These are phyloP conservation scores for Eurypyga helias DNA, from an alignment of 2,113 vertebrate species.

Conservation along the genomic window DNA sequence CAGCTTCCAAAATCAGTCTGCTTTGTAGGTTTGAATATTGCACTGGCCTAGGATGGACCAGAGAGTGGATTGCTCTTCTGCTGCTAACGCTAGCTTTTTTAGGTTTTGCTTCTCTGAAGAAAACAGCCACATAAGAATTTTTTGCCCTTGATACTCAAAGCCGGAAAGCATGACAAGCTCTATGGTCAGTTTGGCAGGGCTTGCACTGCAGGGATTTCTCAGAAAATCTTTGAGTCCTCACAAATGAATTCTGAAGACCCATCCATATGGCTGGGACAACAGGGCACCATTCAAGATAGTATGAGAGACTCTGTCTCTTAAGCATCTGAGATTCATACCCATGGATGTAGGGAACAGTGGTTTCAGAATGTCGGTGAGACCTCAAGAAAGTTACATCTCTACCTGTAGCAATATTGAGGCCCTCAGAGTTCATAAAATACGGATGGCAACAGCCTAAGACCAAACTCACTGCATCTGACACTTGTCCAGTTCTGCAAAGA, in stretches of 20 bases:
- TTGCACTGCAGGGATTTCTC: not conserved
- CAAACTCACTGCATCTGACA: fast-evolving
- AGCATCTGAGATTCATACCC: not conserved
- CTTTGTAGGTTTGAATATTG: not conserved
- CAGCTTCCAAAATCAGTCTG: not conserved
- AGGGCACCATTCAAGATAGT: not conserved
- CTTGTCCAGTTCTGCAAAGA: not conserved
- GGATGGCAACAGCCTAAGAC: fast-evolving
- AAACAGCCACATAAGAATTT: not conserved
- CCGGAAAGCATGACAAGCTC: not conserved
- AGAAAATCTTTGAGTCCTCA: not conserved
- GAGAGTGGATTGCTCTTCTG: not conserved
- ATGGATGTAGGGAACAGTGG: not conserved
- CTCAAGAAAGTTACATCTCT: not conserved
- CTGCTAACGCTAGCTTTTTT: not conserved
- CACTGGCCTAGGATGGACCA: not conserved
- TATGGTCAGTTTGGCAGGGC: not conserved
- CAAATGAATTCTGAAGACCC: not conserved
- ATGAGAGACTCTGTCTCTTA: not conserved
- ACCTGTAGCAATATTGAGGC: not conserved
- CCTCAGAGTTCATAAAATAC: not conserved
- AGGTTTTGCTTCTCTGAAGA: not conserved
- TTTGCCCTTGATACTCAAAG: not conserved
- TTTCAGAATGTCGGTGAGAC: not conserved
- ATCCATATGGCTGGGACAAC: fast-evolving